Conservation (phyloP, 2,113 vertebrate genomes). For the Hippocampus comes region DNA sequence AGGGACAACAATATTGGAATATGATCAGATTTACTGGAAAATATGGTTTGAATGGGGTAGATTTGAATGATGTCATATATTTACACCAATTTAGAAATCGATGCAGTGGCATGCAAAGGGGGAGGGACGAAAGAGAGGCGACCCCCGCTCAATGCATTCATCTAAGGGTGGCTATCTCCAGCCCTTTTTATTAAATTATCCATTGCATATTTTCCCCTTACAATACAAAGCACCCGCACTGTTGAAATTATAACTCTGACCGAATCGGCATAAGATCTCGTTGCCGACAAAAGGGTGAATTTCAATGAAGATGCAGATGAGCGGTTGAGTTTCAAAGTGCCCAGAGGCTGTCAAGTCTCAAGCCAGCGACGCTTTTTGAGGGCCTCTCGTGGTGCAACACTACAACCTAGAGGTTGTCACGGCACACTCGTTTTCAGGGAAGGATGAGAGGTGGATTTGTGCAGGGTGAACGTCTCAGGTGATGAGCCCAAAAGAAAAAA, state of each 20-base stretch:
- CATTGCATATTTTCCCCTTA: too few relatives aligned
- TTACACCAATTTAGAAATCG: too few relatives aligned
- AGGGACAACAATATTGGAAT: conserved; percentile 1
- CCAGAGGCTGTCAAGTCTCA: conserved; percentile 14
- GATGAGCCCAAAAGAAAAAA: not conserved
- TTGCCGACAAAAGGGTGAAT: conserved; percentile 32
- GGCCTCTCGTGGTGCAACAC: conserved; percentile 19
- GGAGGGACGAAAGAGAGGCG: too few relatives aligned
- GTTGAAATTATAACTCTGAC: not conserved
- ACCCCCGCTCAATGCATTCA: too few relatives aligned
- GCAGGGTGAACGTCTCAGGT: conserved; percentile 25
- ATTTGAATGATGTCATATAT: too few relatives aligned
- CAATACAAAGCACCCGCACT: not conserved
- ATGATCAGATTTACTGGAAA: not conserved
- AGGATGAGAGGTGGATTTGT: conserved; percentile 2
- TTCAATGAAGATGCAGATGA: conserved; percentile 59
- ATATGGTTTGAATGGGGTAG: not conserved
- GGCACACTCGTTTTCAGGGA: conserved; percentile 8
- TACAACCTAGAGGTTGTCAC: conserved; percentile 43
- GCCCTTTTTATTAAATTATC: too few relatives aligned
- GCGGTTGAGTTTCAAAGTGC: conserved; percentile 34
- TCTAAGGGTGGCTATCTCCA: too few relatives aligned
- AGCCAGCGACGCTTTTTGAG: not conserved
- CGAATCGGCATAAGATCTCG: conserved; percentile 37
- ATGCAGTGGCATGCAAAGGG: too few relatives aligned